These are phyloP conservation scores for Hirtodrosophila trivittata DNA, from an alignment of 2,888 invertebrate species.

Conservation along the genomic window DNA sequence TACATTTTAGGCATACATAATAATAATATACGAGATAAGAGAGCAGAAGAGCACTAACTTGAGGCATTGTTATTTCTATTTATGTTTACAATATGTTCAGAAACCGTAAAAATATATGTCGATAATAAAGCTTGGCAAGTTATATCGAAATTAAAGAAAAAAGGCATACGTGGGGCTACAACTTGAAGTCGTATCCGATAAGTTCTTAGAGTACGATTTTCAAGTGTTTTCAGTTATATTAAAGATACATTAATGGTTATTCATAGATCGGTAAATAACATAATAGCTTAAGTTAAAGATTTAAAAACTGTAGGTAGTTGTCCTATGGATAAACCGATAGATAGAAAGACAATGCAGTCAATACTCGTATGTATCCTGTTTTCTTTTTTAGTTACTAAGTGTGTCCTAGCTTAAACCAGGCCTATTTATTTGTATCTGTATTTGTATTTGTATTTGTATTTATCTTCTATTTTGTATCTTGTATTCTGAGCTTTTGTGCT, in stretches of 20 bases:
- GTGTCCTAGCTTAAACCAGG: slow-evolving; percentile 68
- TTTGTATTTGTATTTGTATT: slow-evolving; percentile 50
- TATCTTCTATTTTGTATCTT: slow-evolving; percentile 10
- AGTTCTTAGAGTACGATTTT: slow-evolving; percentile 34
- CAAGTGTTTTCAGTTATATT: slow-evolving; percentile 18
- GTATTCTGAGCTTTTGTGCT: slow-evolving; percentile 54
- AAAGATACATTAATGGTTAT: slow-evolving; percentile 29
- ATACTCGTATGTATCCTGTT: slow-evolving; percentile 53
- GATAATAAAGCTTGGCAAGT: slow-evolving; percentile 36
- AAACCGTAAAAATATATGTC: slow-evolving; percentile 8
- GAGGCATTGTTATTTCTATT: slow-evolving; percentile 9
- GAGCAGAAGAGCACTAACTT: slow-evolving; percentile 41
- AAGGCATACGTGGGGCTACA: slow-evolving; percentile 21
- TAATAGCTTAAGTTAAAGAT: slow-evolving; percentile 47
- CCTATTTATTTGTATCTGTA: slow-evolving; percentile 40
- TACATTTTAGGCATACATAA: slow-evolving; percentile 40
- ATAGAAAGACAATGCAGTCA: slow-evolving; percentile 56
- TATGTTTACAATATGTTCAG: slow-evolving; percentile 36
- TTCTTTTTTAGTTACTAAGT: slow-evolving; percentile 67
- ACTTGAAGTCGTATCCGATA: slow-evolving; percentile 47
- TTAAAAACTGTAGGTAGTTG: slow-evolving; percentile 54
- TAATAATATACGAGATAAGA: slow-evolving; percentile 18
- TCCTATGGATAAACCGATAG: slow-evolving; percentile 40
- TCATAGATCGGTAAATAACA: slow-evolving; percentile 50
- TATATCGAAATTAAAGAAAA: slow-evolving; percentile 32